These are phyloP conservation scores for Drosophila leonis DNA, from an alignment of 2,888 invertebrate genomes.

Conservation along the genomic window DNA sequence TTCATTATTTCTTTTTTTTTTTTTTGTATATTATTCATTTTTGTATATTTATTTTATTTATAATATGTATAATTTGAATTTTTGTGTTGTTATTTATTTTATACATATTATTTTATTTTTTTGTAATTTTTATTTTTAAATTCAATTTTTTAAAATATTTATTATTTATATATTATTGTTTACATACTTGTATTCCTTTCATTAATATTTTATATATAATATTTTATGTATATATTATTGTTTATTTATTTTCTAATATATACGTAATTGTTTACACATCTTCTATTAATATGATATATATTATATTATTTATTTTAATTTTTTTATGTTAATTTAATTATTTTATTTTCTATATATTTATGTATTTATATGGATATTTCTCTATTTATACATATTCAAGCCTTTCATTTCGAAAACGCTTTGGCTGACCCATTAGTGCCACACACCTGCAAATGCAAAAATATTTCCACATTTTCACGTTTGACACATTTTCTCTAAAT, in stretches of 20 bases:
- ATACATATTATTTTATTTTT: background rate
- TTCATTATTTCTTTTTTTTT: no score
- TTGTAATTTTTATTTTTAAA: background rate
- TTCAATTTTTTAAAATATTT: background rate
- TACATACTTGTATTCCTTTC: no score
- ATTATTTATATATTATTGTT: background rate
- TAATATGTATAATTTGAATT: background rate
- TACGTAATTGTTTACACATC: no score
- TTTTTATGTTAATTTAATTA: no score
- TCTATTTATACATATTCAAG: background rate
- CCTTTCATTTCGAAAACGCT: constrained; percentile 3
- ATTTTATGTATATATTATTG: no score
- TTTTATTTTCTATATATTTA: no score
- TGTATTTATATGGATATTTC: constrained; percentile 1
- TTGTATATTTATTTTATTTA: background rate
- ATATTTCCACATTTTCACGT: constrained; percentile 52
- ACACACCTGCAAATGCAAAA: constrained; percentile 44
- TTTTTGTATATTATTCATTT: background rate
- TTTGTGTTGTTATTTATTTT: background rate
- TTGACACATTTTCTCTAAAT: constrained; percentile 61
- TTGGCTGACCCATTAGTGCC: constrained; percentile 30
- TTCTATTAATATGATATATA: no score
- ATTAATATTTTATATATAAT: background rate
- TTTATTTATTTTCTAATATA: no score
- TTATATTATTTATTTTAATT: no score